These are phyloP conservation scores for Spea multiplicata DNA, from an alignment of 2,113 vertebrate species.

Conservation along the genomic window DNA sequence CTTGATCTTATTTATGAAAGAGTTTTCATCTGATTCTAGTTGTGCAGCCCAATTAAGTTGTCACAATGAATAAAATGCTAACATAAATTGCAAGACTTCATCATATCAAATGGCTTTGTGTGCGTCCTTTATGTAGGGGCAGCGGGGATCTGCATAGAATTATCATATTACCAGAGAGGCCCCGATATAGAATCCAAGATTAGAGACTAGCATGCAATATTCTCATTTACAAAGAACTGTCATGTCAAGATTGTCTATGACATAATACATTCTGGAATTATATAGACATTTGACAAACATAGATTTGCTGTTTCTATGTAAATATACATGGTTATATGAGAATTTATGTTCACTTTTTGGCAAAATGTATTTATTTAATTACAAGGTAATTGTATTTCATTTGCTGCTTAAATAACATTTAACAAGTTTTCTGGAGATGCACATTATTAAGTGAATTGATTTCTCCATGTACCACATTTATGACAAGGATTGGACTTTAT, in stretches of 20 bases:
- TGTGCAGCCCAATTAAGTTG: conserved; percentile 71
- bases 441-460: too few relatives aligned
- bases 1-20: conserved; percentile 61
- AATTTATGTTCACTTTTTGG: neutral
- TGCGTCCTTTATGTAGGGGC: conserved; percentile 63
- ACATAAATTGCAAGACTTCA: conserved; percentile 62
- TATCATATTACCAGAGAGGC: conserved; percentile 67
- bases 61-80: conserved; percentile 69
- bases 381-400: too few relatives aligned
- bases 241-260: conserved; percentile 10
- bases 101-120: conserved; percentile 70
- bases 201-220: conserved; percentile 21
- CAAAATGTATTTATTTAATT: too few relatives aligned
- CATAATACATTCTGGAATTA: conserved; percentile 17
- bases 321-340: neutral
- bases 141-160: conserved; percentile 62
- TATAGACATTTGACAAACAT: conserved; percentile 1
- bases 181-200: conserved; percentile 45
- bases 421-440: too few relatives aligned
- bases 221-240: conserved; percentile 33
- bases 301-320: neutral
- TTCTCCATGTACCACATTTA: too few relatives aligned
- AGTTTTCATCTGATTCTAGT: conserved; percentile 71
- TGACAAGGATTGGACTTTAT: too few relatives aligned
- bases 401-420: too few relatives aligned